Base-by-base conservation (phyloP, 2,888 invertebrate genomes). In the Trachelus tabidus region DNA sequence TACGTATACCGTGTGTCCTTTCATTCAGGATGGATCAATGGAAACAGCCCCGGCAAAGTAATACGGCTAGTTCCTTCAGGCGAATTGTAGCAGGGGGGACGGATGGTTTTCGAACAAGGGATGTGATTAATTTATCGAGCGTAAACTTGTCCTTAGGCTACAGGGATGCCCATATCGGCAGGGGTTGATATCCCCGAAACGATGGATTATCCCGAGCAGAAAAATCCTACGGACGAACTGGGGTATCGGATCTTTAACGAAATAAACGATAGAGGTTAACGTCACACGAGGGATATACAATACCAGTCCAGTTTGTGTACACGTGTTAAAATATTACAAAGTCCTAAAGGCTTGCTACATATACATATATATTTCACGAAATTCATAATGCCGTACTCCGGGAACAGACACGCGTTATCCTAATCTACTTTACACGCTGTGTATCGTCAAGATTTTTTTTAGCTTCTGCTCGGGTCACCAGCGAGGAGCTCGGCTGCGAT, bases 101-200 rank as follows among this genome's bases (percentile, higher is more conserved):
- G 15, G 56, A 15, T 23, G 56, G 56, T 56, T 56, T 56, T 23
- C 56, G 56, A 56, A 56, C 56, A 56, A 56, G 56, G 56, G 85
- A 88, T 88, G 84, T 87, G 86, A 88, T 89, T 88, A 87, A 88
- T 89, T 89, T 89, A 89, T 88, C 85, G 86, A 81, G 83, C 79
- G 85, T 81, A 83, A 56, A 56, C 56, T 15, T 56, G 56, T 56
- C 56, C 56, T 23, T 56, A 23, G 23, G 56, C 56, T 56, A 56
- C 15, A 23, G 56, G 23, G 56, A 56, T 56, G 15, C 23, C 56
- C 15, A 23, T 56, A 56, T 23, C 23, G 23, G 56, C 56, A 56
- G 56, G 56, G 56, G 23, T 56, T 56, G 56, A 56, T 56, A 56
- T 56, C 23, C 23, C 56, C 1, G 2, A 56, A 56, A 56, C 56